Percentiles rank a stretch among this genome's conserved stretches.
phyloP scores from a whole-genome alignment of 2,113 vertebrate species.

The Bubo bubo region DNA sequence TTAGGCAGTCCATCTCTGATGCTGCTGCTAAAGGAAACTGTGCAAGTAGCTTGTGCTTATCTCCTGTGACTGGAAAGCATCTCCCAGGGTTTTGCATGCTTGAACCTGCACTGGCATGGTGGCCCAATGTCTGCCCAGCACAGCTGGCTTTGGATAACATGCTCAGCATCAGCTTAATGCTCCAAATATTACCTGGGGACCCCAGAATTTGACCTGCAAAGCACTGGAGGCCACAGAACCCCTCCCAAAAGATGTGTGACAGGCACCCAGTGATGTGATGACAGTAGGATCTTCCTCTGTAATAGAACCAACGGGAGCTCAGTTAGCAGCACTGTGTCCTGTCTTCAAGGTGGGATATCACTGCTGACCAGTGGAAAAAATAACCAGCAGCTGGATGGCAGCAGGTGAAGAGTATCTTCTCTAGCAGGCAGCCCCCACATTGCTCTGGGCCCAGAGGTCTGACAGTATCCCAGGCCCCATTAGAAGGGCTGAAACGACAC shows the following conservation, averaged over 20 bases:
- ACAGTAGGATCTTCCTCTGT: accelerated
- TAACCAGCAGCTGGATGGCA: not conserved
- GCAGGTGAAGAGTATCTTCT: not conserved
- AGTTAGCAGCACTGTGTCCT: not conserved
- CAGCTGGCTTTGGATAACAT: not conserved
- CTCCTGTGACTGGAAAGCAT: not conserved
- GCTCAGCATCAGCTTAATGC: not conserved
- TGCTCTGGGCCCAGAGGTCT: not conserved
- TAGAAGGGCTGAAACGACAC: not conserved
- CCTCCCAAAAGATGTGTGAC: not conserved
- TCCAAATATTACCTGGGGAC: not conserved
- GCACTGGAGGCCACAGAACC: not conserved
- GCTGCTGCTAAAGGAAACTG: not conserved
- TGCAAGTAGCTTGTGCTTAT: not conserved
- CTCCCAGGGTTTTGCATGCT: not conserved
- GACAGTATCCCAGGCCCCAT: not conserved
- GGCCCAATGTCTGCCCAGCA: not conserved
- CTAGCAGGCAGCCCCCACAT: accelerated
- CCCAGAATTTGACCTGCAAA: not conserved
- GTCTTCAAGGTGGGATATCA: not conserved
- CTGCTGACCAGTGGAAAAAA: not conserved
- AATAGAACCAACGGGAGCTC: not conserved
- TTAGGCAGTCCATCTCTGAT: not conserved
- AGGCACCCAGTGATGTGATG: not conserved
- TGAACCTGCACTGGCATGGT: not conserved